A percentile compares a stretch with the other conserved stretches of the same genome.
phyloP scores from a whole-genome alignment of 2,888 invertebrate genomes.

The Pyrrhosoma nymphula region DNA sequence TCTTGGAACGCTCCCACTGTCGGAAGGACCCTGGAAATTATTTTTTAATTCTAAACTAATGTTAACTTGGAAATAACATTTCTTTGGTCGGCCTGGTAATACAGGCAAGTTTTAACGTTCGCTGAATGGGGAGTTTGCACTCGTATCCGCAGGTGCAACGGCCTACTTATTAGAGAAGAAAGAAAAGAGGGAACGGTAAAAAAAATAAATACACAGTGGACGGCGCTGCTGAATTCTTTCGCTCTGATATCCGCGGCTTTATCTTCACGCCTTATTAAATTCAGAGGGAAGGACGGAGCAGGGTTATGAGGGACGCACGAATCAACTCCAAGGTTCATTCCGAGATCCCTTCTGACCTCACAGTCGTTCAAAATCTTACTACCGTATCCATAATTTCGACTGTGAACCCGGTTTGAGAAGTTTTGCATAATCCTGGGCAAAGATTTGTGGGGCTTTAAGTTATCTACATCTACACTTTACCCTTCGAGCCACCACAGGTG shows the following conservation, averaged over 20 bases:
- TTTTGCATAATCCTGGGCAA: too few relatives aligned
- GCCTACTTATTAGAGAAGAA: neutral
- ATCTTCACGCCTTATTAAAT: conserved; percentile 16
- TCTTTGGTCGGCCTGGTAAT: too few relatives aligned
- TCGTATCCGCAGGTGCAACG: neutral
- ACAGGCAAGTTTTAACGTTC: neutral
- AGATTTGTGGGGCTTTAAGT: too few relatives aligned
- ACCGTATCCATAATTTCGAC: too few relatives aligned
- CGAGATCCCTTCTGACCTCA: neutral
- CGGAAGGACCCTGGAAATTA: too few relatives aligned
- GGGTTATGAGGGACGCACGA: neutral
- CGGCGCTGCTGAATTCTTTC: neutral
- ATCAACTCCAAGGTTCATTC: neutral
- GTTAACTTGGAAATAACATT: too few relatives aligned
- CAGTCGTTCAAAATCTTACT: neutral
- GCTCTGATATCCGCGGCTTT: neutral
- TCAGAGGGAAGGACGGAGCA: neutral
- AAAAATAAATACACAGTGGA: neutral
- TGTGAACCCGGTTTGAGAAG: too few relatives aligned
- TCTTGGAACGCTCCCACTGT: too few relatives aligned
- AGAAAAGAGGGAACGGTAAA: neutral
- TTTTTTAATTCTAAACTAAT: too few relatives aligned
- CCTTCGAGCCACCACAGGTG: too few relatives aligned
- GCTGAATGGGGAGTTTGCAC: neutral
- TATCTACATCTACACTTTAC: too few relatives aligned